Evolutionary conservation across 2,797 vertebrate genomes (phyloP), one percentile per base, ranked within the genome.

Genomic region (Fistularia commersonii): DNA sequence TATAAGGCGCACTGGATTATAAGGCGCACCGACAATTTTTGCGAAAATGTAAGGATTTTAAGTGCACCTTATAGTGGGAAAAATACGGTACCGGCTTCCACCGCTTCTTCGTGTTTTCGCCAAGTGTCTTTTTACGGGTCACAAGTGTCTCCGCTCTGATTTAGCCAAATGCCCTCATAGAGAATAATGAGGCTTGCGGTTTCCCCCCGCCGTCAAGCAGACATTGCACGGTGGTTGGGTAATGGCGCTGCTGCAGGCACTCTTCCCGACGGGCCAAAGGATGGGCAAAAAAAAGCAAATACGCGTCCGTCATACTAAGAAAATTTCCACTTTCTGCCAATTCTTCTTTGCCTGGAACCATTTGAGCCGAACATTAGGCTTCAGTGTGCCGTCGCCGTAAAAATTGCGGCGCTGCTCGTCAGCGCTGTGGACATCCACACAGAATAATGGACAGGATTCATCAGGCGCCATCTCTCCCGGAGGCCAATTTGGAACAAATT

Each of bases 101-200:
- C 54, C 63, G 54, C 49, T 77, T 74, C 77, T 79, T 64, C 81
- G 72, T 76, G 78, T 83, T 84, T 79, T 73, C 62, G 72, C 62
- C 51, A 52, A 37, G 13, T n/a, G 75, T 89, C 79, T 83, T 88
- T 89, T 87, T 76, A 60, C 1, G 50, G 62, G 71, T 81, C 68
- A 42, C 59, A 80, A 74, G 74, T 76, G 67, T 71, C 76, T 82
- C 73, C 74, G 57, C 64, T 70, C 79, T 78, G 81, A 83, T 80
- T 82, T 69, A 77, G 75, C 72, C 75, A 77, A 66, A 72, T 77
- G 54, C 44, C 59, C 32, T 82, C 86, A 86, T 86, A 74, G 79
- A 76, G 75, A 73, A 85, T 87, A 88, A 90, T 84, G 83, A 89
- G 81, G 69, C 64, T 46, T 74, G 70, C 61, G 57, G 65, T 65